Base-by-base conservation (phyloP, 2,113 vertebrate species). In the Marcusenius ussheri region DNA sequence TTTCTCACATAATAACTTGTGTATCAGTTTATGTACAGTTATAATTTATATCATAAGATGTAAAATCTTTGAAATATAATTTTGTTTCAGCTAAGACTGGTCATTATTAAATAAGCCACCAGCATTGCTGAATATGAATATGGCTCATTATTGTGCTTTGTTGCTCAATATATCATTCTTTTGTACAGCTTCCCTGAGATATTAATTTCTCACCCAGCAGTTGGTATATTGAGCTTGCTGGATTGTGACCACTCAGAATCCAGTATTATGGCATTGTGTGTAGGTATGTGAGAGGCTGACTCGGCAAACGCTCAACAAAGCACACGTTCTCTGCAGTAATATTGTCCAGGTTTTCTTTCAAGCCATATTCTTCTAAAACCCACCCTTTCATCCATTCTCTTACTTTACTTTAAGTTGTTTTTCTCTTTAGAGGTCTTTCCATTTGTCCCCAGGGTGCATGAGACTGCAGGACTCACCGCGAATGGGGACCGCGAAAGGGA, bases 381-480 rank as follows among this genome's bases (percentile, higher is more conserved):
- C 74, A 80, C 74, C 74, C 31, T 80, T 80, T 39, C 74, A 27
- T 46, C 6, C 7, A 42, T 45, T 45, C 53, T 66, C 35, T 45
- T 88, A 21, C 19, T 39, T 88, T 45, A 21, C 45, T 88, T 88
- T 62, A 21, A 42, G 42, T 45, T 62, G 35, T 24, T 24, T 58
- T 88, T 15, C 31, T 17, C 21, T 46, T 62, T 27, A 39, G 66
- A 70, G 84, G 51, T 90, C 80, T 47, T 89, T 88, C 90, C 88
- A 74, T 89, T 50, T 89, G 74, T 91, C 74, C 91, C 58, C 8
- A 35, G 90, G 91, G 70, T 45, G 31, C 77, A 27, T 11, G 58
- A 91, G 90, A 93, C 91, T 84, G 66, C 88, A 51, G 58, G 86
- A 21, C 89, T 89, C 62, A 90, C 88, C 53, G 50, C 93, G 90